These are phyloP conservation scores for Hydractinia symbiolongicarpus DNA, from an alignment of 30 jellyfish, hydroid and myxozoan genomes.

Conservation along the genomic window DNA sequence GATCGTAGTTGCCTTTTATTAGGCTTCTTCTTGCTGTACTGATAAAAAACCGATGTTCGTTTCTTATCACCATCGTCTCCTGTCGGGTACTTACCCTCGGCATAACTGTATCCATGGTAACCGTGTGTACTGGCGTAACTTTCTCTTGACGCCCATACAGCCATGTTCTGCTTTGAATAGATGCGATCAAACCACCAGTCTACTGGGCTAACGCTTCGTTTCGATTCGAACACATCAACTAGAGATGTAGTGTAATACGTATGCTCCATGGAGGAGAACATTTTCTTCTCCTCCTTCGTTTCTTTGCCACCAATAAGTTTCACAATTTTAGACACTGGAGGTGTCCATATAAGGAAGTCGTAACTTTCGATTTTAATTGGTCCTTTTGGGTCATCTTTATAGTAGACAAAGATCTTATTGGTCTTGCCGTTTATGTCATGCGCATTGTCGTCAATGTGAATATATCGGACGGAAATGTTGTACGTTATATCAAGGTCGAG, in stretches of 20 bases:
- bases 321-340: conserved; percentile 49
- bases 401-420: background rate
- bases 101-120: conserved; percentile 44
- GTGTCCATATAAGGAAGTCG: conserved; percentile 86
- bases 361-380: conserved; percentile 33
- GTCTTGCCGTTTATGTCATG: background rate
- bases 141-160: conserved; percentile 91
- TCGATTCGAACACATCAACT: conserved; percentile 41
- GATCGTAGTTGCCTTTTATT: conserved; percentile 9
- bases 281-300: conserved; percentile 35
- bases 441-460: background rate
- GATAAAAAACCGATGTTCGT: conserved; percentile 45
- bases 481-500: conserved; percentile 40
- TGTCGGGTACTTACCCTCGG: conserved; percentile 36
- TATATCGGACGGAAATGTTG: conserved; percentile 27
- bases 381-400: background rate
- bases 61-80: conserved; percentile 50
- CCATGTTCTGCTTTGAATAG: conserved; percentile 34
- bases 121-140: conserved; percentile 55
- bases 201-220: conserved; percentile 55
- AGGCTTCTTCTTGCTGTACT: conserved; percentile 39
- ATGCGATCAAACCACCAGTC: conserved; percentile 65
- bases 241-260: conserved; percentile 66
- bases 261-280: conserved; percentile 32
- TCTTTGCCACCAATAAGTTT: conserved; percentile 28